Percentiles rank a stretch among this genome's conserved stretches.
phyloP scores from a whole-genome alignment of 2,888 invertebrate genomes.

The Amitus sp. region DNA sequence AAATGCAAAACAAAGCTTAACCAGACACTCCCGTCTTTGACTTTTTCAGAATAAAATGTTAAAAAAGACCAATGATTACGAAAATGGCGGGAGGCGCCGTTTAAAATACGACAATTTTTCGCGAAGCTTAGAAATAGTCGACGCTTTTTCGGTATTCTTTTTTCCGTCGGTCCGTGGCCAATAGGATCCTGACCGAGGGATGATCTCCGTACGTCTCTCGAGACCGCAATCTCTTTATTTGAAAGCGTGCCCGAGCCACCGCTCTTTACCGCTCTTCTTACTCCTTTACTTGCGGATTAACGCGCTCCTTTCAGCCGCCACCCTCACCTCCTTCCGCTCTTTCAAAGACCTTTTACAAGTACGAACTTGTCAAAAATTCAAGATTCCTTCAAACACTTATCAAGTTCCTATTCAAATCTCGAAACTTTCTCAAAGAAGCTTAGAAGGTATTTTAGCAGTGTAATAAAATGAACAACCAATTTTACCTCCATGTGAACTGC shows the following conservation, averaged over 20 bases:
- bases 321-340: background rate
- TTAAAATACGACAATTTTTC: background rate
- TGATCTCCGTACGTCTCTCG: conserved; percentile 5
- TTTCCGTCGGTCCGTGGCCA: background rate
- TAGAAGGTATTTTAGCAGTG: no score
- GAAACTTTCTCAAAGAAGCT: no score
- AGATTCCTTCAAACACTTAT: no score
- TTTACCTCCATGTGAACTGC: no score
- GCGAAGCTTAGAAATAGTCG: background rate
- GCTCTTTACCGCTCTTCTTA: background rate
- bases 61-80: background rate
- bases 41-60: background rate
- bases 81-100: background rate
- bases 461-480: no score
- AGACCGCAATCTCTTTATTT: conserved; percentile 16
- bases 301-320: background rate
- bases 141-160: background rate
- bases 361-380: no score
- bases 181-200: background rate
- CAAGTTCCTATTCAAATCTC: no score
- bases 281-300: conserved; percentile 2
- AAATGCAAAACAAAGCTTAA: no score
- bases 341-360: no score
- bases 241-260: conserved; percentile 1
- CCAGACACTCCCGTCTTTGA: no score